Percentiles rank a stretch among this genome's conserved stretches.
Conservation (phyloP, 2,113 vertebrate species). For the Jacana jacana region DNA sequence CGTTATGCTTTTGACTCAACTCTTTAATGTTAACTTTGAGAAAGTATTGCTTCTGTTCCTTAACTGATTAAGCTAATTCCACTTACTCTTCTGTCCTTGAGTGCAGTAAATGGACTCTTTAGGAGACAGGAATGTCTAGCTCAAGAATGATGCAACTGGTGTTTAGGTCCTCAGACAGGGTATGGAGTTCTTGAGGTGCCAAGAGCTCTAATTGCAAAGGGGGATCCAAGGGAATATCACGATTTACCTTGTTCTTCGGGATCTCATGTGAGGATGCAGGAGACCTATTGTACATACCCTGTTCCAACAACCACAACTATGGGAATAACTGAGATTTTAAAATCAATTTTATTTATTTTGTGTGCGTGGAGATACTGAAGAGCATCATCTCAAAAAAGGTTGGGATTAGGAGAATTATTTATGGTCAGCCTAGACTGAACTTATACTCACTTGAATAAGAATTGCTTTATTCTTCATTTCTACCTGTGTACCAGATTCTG, state of each 20-base stretch:
- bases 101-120: not conserved
- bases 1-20: not conserved
- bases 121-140: not conserved
- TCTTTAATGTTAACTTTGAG: not conserved
- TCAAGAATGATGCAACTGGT: not conserved
- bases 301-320: not conserved
- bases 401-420: not conserved
- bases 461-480: not conserved
- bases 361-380: not conserved
- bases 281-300: rapidly evolving
- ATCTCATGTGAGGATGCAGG: not conserved
- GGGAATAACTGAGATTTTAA: not conserved
- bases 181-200: not conserved
- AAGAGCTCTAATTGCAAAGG: not conserved
- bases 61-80: not conserved
- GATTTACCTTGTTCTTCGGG: not conserved
- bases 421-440: not conserved
- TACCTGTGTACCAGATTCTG: rapidly evolving
- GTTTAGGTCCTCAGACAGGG: not conserved
- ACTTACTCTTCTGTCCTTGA: not conserved
- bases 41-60: not conserved
- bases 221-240: not conserved
- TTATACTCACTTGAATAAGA: not conserved
- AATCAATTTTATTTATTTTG: not conserved
- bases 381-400: not conserved